Evolutionary conservation across 2,888 invertebrate species (phyloP).

Genomic region (Deilephila elpenor): DNA sequence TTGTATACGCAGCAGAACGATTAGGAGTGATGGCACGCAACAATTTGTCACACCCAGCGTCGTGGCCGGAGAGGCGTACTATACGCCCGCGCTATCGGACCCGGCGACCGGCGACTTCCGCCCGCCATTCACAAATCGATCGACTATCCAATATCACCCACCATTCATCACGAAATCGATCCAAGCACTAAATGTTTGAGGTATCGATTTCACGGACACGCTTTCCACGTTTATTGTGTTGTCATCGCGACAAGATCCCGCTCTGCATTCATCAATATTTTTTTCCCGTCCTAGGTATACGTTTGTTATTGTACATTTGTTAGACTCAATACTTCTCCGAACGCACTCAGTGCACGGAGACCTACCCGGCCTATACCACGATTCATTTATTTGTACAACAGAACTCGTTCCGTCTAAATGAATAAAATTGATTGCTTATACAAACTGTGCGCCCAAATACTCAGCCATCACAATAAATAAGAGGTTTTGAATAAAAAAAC

Average conservation of each 20-base stretch:
- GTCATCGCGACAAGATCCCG: conserved; percentile 34
- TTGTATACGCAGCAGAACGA: conserved; percentile 68
- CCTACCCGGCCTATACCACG: conserved; percentile 59
- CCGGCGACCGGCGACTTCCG: conserved; percentile 64
- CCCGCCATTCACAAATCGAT: conserved; percentile 76
- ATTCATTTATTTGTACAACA: conserved; percentile 79
- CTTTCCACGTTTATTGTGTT: conserved; percentile 56
- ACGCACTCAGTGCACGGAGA: conserved; percentile 48
- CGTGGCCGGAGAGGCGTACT: conserved; percentile 44
- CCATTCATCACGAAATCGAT: conserved; percentile 79
- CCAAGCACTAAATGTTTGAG: conserved; percentile 69
- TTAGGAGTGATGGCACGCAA: conserved; percentile 69
- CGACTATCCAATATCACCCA: conserved; percentile 69
- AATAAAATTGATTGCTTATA: conserved; percentile 85
- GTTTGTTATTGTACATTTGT: conserved; percentile 16
- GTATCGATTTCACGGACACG: conserved; percentile 76
- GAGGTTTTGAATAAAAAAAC: conserved; percentile 74
- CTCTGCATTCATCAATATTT: conserved; percentile 4
- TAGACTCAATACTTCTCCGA: conserved; percentile 17
- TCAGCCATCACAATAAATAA: conserved; percentile 83
- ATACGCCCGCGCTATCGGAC: conserved; percentile 25
- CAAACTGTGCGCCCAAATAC: conserved; percentile 84
- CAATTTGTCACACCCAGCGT: conserved; percentile 76
- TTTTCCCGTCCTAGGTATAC: conserved; percentile 9
- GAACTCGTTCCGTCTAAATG: conserved; percentile 81